A percentile compares a stretch with the other conserved stretches of the same genome.
These are phyloP conservation scores for Donacobius atricapilla DNA, from an alignment of 2,113 vertebrate genomes.

Conservation along the genomic window DNA sequence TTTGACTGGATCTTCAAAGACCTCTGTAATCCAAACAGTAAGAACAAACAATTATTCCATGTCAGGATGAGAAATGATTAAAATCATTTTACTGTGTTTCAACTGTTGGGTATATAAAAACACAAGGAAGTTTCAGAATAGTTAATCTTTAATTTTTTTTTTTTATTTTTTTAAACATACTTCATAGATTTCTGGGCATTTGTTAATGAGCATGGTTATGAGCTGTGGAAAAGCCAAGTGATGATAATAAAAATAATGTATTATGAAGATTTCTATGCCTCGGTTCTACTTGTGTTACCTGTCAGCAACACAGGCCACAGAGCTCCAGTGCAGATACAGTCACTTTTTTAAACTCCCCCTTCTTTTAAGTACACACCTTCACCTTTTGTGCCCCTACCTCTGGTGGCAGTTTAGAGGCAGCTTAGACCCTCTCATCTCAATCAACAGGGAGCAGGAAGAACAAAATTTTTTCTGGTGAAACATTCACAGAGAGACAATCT, in stretches of 20 bases:
- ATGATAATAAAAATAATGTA: slow-evolving; percentile 52
- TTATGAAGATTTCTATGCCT: not conserved
- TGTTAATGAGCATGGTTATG: slow-evolving; percentile 34
- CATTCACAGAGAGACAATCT: not conserved
- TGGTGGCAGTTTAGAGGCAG: not conserved
- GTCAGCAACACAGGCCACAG: not conserved
- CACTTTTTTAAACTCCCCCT: not conserved
- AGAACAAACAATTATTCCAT: slow-evolving; percentile 26
- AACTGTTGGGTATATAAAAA: slow-evolving; percentile 22
- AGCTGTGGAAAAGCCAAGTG: slow-evolving; percentile 48
- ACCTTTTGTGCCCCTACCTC: not conserved
- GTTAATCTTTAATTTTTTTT: slow-evolving; percentile 54
- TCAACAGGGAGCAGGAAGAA: not conserved
- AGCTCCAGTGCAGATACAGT: not conserved
- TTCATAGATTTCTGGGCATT: slow-evolving; percentile 65
- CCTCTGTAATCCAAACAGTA: not conserved
- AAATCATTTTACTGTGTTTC: slow-evolving; percentile 61
- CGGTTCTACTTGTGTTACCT: not conserved
- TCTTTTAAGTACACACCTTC: not conserved
- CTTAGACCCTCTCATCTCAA: not conserved
- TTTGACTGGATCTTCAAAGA: not conserved
- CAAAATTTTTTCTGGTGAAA: not conserved
- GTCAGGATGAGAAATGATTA: slow-evolving; percentile 44
- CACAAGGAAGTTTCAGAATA: slow-evolving; percentile 35
- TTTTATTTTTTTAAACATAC: slow-evolving; percentile 31